Percentiles rank a stretch among this genome's conserved stretches.
These are phyloP conservation scores for Gasterosteus nipponicus DNA, from an alignment of 2,113 vertebrate species.

Conservation along the genomic window DNA sequence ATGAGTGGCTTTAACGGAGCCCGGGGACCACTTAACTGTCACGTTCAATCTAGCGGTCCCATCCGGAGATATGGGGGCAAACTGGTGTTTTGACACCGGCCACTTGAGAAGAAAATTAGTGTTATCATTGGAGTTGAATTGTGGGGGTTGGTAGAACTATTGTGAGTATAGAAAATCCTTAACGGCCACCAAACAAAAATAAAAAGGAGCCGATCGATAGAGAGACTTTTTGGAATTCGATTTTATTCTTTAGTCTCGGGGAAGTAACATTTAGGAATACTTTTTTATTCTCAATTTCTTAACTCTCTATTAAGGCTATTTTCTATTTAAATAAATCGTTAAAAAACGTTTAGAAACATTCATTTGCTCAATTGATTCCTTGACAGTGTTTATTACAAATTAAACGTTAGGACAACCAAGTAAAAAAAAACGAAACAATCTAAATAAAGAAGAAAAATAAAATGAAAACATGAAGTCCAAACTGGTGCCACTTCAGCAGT, in stretches of 20 bases:
- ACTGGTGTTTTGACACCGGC: constrained; percentile 67
- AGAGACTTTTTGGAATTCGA: background rate
- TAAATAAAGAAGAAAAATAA: background rate
- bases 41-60: constrained; percentile 86
- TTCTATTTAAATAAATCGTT: constrained; percentile 2
- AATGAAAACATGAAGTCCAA: constrained; percentile 25
- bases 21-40: constrained; percentile 92
- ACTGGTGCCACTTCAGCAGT: constrained; percentile 37
- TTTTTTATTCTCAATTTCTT: background rate
- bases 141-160: constrained; percentile 6
- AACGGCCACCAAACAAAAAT: constrained; percentile 15
- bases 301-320: background rate
- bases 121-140: constrained; percentile 44
- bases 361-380: constrained; percentile 46
- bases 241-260: constrained; percentile 16
- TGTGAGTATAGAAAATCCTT: constrained; percentile 19
- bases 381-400: constrained; percentile 82
- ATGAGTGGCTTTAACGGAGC: constrained; percentile 86
- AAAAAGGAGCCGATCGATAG: constrained; percentile 1
- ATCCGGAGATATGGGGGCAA: constrained; percentile 69
- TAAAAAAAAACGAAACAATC: constrained; percentile 4
- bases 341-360: constrained; percentile 25
- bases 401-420: constrained; percentile 62
- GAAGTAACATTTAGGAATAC: background rate
- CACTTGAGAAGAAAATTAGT: constrained; percentile 70